Evolutionary conservation across 2,113 vertebrate species (phyloP), one percentile per base, ranked within the genome.

Genomic region (Capricornis sumatraensis): DNA sequence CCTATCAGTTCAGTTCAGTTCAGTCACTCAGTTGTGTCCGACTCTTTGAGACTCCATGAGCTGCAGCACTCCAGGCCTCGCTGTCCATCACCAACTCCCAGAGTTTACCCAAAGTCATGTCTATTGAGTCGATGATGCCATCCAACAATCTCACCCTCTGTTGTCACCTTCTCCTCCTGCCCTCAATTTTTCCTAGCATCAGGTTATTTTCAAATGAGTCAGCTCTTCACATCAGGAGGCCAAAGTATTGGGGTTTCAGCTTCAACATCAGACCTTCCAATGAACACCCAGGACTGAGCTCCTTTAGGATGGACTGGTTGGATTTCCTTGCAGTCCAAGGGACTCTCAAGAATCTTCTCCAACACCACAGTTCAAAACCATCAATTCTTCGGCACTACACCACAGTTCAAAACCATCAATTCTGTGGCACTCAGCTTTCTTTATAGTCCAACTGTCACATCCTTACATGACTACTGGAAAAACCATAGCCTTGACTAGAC

Each of bases 21-120:
- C 33, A 67, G 17, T 67, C 0, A 0, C 33, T 19, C 17, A 36
- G 2, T 67, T 1, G 0, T 67, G 64, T 67, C 16, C 0, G 1
- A 67, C 62, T n/a, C 33, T 64, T n/a, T n/a, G 8, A 19, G 33
- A n/a, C 33, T 19, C 16, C 17, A n/a, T 36, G 33, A 67, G 33
- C 8, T 5, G 64, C 33, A 67, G 33, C 17, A 67, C 8, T 0
- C 64, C 33, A 21, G 33, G 33, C 33, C 33, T 67, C 64, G 17
- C 17, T 67, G 33, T 36, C 33, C 64, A 67, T 67, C 17, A 67
- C 64, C 64, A 67, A 21, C 33, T 67, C 33, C 33, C 0, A 4
- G 64, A 67, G 17, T 10, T 9, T 19, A 67, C 33, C 16, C 64
- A n/a, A n/a, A 67, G 7, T 67, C 64, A 67, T 19, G 33, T 67